Conservation (phyloP, 2,797 vertebrate species). For the Lutjanus argentimaculatus region DNA sequence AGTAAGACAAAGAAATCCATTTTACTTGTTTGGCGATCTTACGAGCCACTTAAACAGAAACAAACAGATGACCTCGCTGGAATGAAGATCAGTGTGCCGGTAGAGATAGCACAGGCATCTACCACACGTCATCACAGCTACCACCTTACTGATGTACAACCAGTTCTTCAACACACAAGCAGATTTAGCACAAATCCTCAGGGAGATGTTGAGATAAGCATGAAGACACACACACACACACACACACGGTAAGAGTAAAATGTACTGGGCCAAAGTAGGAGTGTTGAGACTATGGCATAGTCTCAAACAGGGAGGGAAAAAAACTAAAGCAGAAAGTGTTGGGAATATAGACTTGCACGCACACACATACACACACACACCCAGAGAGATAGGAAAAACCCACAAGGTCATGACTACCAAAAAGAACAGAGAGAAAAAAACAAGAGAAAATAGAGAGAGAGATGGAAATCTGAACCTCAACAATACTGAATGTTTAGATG, state of each 20-base stretch:
- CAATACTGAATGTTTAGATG: slow-evolving; percentile 50
- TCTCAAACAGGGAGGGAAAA: slow-evolving; percentile 34
- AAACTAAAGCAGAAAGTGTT: slow-evolving; percentile 25
- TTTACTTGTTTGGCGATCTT: neutral
- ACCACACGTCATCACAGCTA: slow-evolving; percentile 32
- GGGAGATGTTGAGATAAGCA: slow-evolving; percentile 38
- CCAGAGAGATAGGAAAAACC: neutral
- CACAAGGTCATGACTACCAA: neutral
- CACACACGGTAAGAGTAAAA: neutral
- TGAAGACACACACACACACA: neutral
- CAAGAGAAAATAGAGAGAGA: slow-evolving; percentile 1
- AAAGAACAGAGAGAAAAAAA: slow-evolving; percentile 17
- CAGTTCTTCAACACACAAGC: slow-evolving; percentile 40
- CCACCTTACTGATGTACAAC: slow-evolving; percentile 29
- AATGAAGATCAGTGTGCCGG: slow-evolving; percentile 36
- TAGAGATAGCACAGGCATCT: slow-evolving; percentile 41
- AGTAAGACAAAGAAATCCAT: neutral
- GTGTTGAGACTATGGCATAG: slow-evolving; percentile 33
- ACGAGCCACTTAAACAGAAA: neutral
- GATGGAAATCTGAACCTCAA: slow-evolving; percentile 38
- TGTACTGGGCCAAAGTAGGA: slow-evolving; percentile 10
- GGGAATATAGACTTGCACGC: slow-evolving; percentile 11
- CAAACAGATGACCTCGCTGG: slow-evolving; percentile 9
- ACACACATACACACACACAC: neutral
- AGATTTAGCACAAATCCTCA: slow-evolving; percentile 11